Evolutionary conservation across 2,888 invertebrate species (phyloP).

Genomic region (Podotricha telesiphe): DNA sequence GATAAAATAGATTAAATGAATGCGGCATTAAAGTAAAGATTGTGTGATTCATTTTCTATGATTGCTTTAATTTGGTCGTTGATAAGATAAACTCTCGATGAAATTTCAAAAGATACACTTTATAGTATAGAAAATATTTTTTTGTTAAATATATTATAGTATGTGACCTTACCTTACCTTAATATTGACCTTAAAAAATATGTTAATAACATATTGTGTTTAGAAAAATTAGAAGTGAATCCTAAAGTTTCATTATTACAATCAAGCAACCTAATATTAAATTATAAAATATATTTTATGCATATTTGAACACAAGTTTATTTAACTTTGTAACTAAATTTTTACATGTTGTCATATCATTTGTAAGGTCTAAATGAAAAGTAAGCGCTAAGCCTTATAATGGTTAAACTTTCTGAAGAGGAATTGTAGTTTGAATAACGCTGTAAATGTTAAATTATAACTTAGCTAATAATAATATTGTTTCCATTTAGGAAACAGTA

Average conservation of each 20-base stretch:
- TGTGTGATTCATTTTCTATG: conserved; percentile 28
- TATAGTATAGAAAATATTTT: not conserved
- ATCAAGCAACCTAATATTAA: too few relatives aligned
- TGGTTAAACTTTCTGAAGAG: not conserved
- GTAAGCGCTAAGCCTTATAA: not conserved
- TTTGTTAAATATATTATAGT: not conserved
- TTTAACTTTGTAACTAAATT: not conserved
- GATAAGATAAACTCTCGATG: conserved; percentile 29
- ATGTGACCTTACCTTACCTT: too few relatives aligned
- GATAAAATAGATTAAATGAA: conserved; percentile 40
- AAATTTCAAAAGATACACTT: not conserved
- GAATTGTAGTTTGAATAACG: not conserved
- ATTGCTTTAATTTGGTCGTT: conserved; percentile 29
- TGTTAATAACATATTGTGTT: too few relatives aligned
- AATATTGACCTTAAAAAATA: too few relatives aligned
- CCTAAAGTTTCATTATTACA: too few relatives aligned
- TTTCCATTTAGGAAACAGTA: not conserved
- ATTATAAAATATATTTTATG: too few relatives aligned
- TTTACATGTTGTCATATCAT: not conserved
- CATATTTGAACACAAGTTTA: not conserved
- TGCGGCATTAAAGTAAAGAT: conserved; percentile 37
- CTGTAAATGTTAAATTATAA: not conserved
- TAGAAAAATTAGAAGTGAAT: too few relatives aligned
- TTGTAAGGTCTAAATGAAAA: conserved; percentile 4
- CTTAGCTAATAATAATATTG: too few relatives aligned